Conservation (phyloP, 2,797 vertebrate genomes). For the Molossus molossus region DNA sequence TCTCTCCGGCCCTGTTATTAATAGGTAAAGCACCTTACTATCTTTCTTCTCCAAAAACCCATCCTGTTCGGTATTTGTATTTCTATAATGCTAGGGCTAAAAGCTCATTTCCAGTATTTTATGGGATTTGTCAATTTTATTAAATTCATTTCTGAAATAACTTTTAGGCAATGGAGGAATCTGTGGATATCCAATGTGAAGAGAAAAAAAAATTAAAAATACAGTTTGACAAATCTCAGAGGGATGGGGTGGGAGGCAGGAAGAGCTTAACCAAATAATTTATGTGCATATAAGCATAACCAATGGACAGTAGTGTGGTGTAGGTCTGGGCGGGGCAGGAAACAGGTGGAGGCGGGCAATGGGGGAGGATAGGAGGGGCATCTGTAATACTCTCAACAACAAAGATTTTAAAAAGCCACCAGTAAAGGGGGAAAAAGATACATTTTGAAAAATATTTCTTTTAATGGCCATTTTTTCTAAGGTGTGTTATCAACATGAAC, state of each 20-base stretch:
- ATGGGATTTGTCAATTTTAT: neutral
- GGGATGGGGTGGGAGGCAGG: too few species aligned
- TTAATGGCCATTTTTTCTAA: neutral
- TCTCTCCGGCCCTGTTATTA: neutral
- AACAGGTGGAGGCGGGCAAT: too few species aligned
- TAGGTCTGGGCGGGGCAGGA: too few species aligned
- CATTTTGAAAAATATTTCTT: neutral
- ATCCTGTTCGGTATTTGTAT: neutral
- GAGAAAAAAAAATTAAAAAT: neutral
- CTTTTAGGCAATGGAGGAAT: neutral
- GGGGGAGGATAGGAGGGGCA: too few species aligned
- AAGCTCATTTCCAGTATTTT: neutral
- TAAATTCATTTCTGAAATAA: constrained; percentile 32
- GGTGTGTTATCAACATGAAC: neutral
- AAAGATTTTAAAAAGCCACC: too few species aligned
- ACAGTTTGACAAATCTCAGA: too few species aligned
- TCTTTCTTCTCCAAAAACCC: neutral
- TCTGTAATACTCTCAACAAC: too few species aligned
- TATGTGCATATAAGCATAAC: too few species aligned
- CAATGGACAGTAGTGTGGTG: too few species aligned
- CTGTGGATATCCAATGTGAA: neutral
- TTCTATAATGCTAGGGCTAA: neutral
- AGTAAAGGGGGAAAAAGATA: neutral
- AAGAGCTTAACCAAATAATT: too few species aligned
- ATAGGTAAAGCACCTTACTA: neutral